phyloP scores from a whole-genome alignment of 2,888 invertebrate species.

The Brachyopa scutellaris region DNA sequence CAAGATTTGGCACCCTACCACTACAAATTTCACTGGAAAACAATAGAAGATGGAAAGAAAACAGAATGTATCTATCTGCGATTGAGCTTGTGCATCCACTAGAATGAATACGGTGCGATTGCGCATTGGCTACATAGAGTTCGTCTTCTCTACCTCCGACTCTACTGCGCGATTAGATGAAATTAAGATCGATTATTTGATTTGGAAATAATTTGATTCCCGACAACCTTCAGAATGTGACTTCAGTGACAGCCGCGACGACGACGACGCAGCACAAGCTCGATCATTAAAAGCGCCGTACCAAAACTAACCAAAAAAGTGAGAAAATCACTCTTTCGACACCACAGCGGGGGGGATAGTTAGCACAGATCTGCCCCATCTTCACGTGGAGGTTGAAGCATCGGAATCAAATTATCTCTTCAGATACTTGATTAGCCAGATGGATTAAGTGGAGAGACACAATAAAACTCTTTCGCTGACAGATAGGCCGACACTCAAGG shows the following conservation, averaged over 20 bases:
- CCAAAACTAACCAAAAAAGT: too few relatives aligned
- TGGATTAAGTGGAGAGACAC: constrained; percentile 61
- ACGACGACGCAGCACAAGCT: constrained; percentile 16
- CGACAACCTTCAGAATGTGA: constrained; percentile 50
- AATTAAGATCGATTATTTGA: constrained; percentile 81
- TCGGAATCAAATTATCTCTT: constrained; percentile 62
- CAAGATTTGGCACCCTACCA: constrained; percentile 64
- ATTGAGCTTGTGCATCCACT: constrained; percentile 64
- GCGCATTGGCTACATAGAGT: constrained; percentile 23
- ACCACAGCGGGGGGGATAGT: constrained; percentile 36
- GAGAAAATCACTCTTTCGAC: constrained; percentile 66
- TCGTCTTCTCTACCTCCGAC: constrained; percentile 45
- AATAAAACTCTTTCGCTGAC: constrained; percentile 60
- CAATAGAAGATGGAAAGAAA: constrained; percentile 52
- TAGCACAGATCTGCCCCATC: constrained; percentile 28
- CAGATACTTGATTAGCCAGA: constrained; percentile 63
- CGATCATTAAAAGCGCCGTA: constrained; percentile 36
- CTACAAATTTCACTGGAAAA: constrained; percentile 64
- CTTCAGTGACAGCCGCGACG: too few relatives aligned
- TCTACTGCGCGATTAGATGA: constrained; percentile 55
- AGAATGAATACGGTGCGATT: constrained; percentile 49
- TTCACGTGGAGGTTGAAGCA: constrained; percentile 7
- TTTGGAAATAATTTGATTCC: constrained; percentile 76
- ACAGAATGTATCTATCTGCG: constrained; percentile 23
- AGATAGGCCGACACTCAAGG: constrained; percentile 56